phyloP scores from a whole-genome alignment of 2,888 invertebrate genomes.

The Dexiosoma caninum region DNA sequence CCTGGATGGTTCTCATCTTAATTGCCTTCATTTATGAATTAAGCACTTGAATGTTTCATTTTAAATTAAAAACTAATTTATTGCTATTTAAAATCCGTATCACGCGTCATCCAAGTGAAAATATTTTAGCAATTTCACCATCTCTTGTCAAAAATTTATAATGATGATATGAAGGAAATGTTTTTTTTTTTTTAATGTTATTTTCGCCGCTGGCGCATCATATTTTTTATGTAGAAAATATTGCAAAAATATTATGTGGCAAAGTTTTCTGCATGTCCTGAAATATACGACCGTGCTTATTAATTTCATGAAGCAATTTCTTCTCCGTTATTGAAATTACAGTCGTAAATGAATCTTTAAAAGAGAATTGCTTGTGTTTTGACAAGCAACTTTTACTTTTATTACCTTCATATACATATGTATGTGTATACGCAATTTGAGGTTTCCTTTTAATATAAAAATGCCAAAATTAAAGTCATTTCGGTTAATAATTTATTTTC shows the following conservation, averaged over 20 bases:
- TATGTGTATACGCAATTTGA: too few relatives aligned
- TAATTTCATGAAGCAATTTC: neutral
- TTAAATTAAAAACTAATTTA: too few relatives aligned
- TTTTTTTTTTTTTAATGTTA: too few relatives aligned
- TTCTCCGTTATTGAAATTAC: neutral
- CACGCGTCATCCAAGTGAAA: too few relatives aligned
- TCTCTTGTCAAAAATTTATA: too few relatives aligned
- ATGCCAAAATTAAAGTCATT: conserved; percentile 14
- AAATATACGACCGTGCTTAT: conserved; percentile 12
- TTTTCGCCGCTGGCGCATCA: neutral
- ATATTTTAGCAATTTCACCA: too few relatives aligned
- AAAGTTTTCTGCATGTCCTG: conserved; percentile 3
- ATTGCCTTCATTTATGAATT: too few relatives aligned
- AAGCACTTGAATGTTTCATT: too few relatives aligned
- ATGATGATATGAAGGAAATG: neutral
- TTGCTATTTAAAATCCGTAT: too few relatives aligned
- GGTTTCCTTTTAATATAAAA: conserved; percentile 5
- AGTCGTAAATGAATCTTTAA: neutral
- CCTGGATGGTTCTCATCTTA: too few relatives aligned
- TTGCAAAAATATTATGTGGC: neutral
- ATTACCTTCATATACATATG: neutral
- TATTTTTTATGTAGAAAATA: neutral
- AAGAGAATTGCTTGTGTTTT: too few relatives aligned
- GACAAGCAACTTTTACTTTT: conserved; percentile 2
- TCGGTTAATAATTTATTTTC: conserved; percentile 18